A percentile compares a stretch with the other conserved stretches of the same genome.
phyloP scores from a whole-genome alignment of 1,140 invertebrate genomes.

The Aphelenchoides fujianensis region DNA sequence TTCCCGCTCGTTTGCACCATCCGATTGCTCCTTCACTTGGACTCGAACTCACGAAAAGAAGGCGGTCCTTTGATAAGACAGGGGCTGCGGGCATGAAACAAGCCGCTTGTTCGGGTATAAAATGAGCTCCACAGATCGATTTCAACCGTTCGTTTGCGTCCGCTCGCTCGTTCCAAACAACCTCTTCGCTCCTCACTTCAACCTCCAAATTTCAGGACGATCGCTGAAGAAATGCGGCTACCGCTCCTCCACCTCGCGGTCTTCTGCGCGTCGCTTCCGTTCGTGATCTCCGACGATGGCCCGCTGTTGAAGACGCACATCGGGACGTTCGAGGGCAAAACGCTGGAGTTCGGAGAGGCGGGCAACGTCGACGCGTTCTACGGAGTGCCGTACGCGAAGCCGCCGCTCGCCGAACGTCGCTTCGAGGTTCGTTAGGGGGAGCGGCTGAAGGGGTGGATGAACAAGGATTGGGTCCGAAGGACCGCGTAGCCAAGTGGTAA shows the following conservation, averaged over 20 bases:
- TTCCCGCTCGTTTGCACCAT: no score
- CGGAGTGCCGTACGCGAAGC: conserved; percentile 20
- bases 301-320: conserved; percentile 14
- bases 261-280: no score
- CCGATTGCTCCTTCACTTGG: no score
- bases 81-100: no score
- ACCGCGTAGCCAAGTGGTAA: no score
- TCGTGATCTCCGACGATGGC: not conserved
- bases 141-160: no score
- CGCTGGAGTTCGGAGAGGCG: conserved; percentile 7
- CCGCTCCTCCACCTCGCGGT: not conserved
- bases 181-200: no score
- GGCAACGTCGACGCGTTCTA: conserved; percentile 14
- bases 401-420: not conserved
- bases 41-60: no score
- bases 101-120: not conserved
- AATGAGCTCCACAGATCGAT: not conserved
- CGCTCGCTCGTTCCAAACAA: no score
- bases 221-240: not conserved
- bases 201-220: not conserved
- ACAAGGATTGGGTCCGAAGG: no score
- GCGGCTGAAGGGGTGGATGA: not conserved
- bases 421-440: not conserved
- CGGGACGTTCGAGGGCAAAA: conserved; percentile 13
- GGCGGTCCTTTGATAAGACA: no score